Conservation (phyloP, 2,888 invertebrate species). For the Thymelicus acteon region DNA sequence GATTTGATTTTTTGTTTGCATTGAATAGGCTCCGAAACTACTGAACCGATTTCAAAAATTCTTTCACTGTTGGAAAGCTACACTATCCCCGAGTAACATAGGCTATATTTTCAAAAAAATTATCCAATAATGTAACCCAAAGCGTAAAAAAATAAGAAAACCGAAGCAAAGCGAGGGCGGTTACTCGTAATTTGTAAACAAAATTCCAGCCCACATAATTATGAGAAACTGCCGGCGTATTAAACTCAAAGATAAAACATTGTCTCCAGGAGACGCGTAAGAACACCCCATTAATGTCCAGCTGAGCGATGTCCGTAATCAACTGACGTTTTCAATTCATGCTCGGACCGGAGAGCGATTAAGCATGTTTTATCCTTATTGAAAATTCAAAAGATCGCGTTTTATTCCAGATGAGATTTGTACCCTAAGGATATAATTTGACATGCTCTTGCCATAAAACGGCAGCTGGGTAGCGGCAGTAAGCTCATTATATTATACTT, state of each 20-base stretch:
- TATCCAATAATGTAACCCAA: no score
- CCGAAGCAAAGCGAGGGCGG: no score
- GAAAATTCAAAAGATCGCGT: slow-evolving; percentile 65
- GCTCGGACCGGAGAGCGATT: slow-evolving; percentile 44
- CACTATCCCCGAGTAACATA: no score
- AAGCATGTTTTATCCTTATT: slow-evolving; percentile 61
- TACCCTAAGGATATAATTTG: slow-evolving; percentile 73
- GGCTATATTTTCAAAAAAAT: no score
- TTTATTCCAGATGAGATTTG: slow-evolving; percentile 67
- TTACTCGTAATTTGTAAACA: slow-evolving; percentile 3
- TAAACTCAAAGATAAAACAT: slow-evolving; percentile 39
- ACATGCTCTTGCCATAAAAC: slow-evolving; percentile 65
- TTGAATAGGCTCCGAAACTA: no score
- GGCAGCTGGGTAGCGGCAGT: slow-evolving; percentile 68
- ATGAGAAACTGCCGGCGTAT: slow-evolving; percentile 8
- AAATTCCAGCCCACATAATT: slow-evolving; percentile 10
- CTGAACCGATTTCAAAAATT: no score
- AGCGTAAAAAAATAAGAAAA: no score
- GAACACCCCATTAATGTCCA: slow-evolving; percentile 40
- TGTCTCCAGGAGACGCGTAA: slow-evolving; percentile 40
- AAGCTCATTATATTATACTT: slow-evolving; percentile 66
- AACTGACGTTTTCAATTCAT: slow-evolving; percentile 46
- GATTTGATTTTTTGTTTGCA: no score
- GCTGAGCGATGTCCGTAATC: slow-evolving; percentile 43
- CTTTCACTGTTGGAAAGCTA: no score